Conservation (phyloP, 2,888 invertebrate species). For the Platycheirus albimanus region DNA sequence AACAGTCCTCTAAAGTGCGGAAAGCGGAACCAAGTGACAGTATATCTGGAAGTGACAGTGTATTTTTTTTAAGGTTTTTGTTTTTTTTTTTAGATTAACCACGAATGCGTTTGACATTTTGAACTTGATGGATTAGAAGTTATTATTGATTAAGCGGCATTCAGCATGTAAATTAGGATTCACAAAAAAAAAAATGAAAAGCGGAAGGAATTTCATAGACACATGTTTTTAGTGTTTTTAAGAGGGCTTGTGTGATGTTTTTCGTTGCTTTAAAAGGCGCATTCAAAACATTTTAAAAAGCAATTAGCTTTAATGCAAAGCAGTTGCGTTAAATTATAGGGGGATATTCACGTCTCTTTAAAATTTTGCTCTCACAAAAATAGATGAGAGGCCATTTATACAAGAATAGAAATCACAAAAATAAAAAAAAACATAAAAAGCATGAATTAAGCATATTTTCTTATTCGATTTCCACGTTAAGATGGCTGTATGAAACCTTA, state of each 20-base stretch:
- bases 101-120: slow-evolving; percentile 82
- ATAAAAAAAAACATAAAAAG: no score
- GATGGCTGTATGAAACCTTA: no score
- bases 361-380: no score
- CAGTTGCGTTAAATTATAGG: no score
- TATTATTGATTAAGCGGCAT: slow-evolving; percentile 81
- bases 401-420: no score
- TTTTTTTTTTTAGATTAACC: slow-evolving; percentile 60
- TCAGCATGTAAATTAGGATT: slow-evolving; percentile 77
- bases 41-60: slow-evolving; percentile 52
- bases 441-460: no score
- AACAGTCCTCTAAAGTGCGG: slow-evolving; percentile 31
- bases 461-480: no score
- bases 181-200: neutral
- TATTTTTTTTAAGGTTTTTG: slow-evolving; percentile 13
- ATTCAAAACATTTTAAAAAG: no score
- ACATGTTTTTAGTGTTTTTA: slow-evolving; percentile 46
- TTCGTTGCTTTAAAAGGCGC: no score
- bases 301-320: no score
- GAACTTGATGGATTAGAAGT: slow-evolving; percentile 82
- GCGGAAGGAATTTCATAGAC: slow-evolving; percentile 16
- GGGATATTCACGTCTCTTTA: no score
- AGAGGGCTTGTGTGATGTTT: neutral
- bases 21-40: slow-evolving; percentile 64
- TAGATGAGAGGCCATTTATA: no score